Base-by-base conservation (phyloP, 2,888 invertebrate species). In the Chymomyza fuscimana region DNA sequence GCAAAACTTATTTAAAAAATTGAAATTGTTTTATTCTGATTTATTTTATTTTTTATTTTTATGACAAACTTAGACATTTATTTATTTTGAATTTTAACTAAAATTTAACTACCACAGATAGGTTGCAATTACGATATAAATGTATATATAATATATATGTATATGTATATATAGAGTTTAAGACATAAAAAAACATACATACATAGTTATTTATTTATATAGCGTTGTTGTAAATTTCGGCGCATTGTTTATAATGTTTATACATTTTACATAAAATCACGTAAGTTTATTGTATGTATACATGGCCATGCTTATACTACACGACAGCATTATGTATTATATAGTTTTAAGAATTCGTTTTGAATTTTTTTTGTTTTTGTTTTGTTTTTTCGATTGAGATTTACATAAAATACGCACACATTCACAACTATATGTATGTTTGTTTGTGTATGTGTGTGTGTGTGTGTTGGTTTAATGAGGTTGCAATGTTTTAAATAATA, bases 51-150 rank as follows among this genome's bases (percentile, higher is more conserved):
- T 19, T 9, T 4, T 54, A 51, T 54, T 19, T 19, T 54, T 81
- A 82, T 87, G 83, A 84, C 83, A 84, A 86, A 79, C 87, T 86
- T 84, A 84, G 71, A 74, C 62, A 80, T 65, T 79, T 81, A 80
- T 66, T 79, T 81, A 82, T 76, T 80, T 86, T 81, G 81, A 88
- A 86, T 88, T 90, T 89, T 85, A 89, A 90, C 91, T 91, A 90
- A 91, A 89, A 89, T 89, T 90, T 91, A 91, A 91, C 91, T 91
- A 91, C 91, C 91, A 91, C 91, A 91, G 91, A 91, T 90, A 90
- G 87, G 87, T 91, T 91, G 89, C 90, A 87, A 89, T 89, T 90
- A 89, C 77, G 82, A 50, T 80, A 80, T 78, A 77, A 73, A 78
- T 77, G 69, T 75, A 86, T 77, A 78, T 72, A 78, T 56, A 16